Evolutionary conservation across 1,140 invertebrate species (phyloP).

Genomic region (Araneus ventricosus): DNA sequence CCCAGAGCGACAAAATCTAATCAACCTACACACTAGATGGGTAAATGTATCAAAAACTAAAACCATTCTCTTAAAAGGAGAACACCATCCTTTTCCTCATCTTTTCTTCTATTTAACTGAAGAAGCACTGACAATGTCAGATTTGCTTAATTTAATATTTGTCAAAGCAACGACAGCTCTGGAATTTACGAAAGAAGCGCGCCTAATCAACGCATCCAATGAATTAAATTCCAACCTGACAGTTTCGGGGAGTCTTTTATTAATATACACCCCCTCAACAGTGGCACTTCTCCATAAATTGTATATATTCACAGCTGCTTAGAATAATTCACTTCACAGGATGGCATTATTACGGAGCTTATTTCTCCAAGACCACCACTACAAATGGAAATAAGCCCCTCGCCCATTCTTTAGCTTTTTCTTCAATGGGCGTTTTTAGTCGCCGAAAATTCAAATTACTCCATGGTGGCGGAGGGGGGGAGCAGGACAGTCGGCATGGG

Average conservation of each 20-base stretch:
- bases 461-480: not conserved
- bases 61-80: no score
- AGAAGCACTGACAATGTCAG: not conserved
- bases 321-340: constrained; percentile 51
- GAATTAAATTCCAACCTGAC: not conserved
- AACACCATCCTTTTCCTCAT: not conserved
- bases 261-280: not conserved
- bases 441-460: constrained; percentile 58
- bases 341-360: constrained; percentile 27
- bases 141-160: not conserved
- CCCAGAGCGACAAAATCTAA: no score
- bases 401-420: constrained; percentile 35
- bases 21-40: no score
- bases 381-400: constrained; percentile 50
- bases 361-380: constrained; percentile 26
- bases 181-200: no score
- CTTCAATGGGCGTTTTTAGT: constrained; percentile 48
- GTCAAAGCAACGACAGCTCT: not conserved
- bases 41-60: no score
- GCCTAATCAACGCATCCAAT: not conserved
- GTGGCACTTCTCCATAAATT: not conserved
- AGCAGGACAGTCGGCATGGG: not conserved
- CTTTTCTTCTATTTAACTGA: not conserved
- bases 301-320: constrained; percentile 65
- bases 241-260: not conserved